Percentiles rank a stretch among this genome's conserved stretches.
Conservation (phyloP, 2,888 invertebrate species). For the Bibio marci region DNA sequence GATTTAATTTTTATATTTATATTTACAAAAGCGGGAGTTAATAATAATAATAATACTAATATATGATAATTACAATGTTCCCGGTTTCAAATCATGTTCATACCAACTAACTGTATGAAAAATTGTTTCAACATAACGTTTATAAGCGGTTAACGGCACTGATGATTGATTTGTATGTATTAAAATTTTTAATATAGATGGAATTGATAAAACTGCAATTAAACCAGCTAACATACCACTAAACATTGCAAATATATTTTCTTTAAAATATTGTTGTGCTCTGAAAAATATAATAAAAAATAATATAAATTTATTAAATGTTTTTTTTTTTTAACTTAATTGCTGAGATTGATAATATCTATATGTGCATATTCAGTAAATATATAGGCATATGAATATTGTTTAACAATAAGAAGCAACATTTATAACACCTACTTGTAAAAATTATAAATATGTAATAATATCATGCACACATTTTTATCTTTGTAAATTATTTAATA, state of each 20-base stretch:
- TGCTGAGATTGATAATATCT: too few species aligned
- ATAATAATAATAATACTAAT: too few species aligned
- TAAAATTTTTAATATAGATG: conserved; percentile 53
- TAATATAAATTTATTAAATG: neutral
- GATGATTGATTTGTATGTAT: conserved; percentile 53
- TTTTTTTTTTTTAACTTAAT: neutral
- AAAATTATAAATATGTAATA: too few species aligned
- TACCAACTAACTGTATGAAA: conserved; percentile 69
- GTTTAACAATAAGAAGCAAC: too few species aligned
- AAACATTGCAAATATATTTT: conserved; percentile 51
- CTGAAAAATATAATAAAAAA: conserved; percentile 24
- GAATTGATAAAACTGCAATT: conserved; percentile 53
- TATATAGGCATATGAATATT: too few species aligned
- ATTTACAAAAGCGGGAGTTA: too few species aligned
- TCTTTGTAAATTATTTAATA: too few species aligned
- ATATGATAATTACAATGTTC: conserved; percentile 37
- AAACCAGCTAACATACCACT: conserved; percentile 61
- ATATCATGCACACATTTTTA: too few species aligned
- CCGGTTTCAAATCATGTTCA: conserved; percentile 43
- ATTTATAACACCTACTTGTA: too few species aligned
- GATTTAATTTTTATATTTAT: too few species aligned
- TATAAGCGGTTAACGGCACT: conserved; percentile 46
- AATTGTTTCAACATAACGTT: conserved; percentile 61
- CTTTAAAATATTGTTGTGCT: conserved; percentile 53
- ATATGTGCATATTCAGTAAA: too few species aligned